Evolutionary conservation across 1,140 invertebrate species (phyloP).

Genomic region (Magallana angulata): DNA sequence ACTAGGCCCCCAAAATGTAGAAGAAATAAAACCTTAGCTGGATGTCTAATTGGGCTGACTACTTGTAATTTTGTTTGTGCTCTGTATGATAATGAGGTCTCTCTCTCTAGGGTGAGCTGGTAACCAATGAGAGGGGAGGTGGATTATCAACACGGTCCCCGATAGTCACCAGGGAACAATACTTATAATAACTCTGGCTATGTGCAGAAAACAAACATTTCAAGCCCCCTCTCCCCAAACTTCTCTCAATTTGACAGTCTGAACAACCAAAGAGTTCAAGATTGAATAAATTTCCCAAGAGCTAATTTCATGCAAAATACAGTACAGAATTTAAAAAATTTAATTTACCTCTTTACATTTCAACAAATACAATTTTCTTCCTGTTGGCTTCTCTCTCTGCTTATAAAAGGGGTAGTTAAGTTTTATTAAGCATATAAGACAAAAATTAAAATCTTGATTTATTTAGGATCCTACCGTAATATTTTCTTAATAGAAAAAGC

Average conservation of each 20-base stretch:
- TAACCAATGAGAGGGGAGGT: not conserved
- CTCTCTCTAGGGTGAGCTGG: not conserved
- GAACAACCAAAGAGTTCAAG: not conserved
- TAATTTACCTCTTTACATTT: too few relatives aligned
- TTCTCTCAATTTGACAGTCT: not conserved
- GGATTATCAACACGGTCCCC: not conserved
- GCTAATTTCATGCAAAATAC: not conserved
- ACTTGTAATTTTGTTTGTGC: not conserved
- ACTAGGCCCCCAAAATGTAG: not conserved
- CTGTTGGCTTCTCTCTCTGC: too few relatives aligned
- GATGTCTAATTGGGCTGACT: not conserved
- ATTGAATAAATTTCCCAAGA: not conserved
- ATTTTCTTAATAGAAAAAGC: too few relatives aligned
- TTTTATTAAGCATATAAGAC: too few relatives aligned
- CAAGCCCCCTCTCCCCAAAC: not conserved
- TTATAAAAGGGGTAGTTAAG: too few relatives aligned
- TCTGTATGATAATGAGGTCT: conserved; percentile 2
- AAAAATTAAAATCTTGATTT: too few relatives aligned
- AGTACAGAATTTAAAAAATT: not conserved
- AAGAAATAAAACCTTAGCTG: conserved; percentile 1
- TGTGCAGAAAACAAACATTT: not conserved
- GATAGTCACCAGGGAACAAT: conserved; percentile 16
- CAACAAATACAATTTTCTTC: too few relatives aligned
- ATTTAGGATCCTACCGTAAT: too few relatives aligned
- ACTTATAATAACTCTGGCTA: not conserved